These are phyloP conservation scores for Syrista parreyssii DNA, from an alignment of 2,888 invertebrate genomes.

Conservation along the genomic window DNA sequence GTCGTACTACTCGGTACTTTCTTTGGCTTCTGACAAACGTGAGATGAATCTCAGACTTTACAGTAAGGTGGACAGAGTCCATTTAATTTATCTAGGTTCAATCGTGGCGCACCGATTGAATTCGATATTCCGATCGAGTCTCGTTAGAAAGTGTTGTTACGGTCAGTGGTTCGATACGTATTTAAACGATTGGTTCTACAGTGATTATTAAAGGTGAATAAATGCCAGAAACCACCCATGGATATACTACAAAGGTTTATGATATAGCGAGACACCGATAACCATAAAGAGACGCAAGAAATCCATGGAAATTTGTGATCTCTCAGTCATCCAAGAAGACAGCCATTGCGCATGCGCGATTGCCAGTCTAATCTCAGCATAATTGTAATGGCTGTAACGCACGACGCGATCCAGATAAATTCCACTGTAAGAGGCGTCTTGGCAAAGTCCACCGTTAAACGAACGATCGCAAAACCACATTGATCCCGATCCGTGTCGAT, in stretches of 20 bases:
- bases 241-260: background rate
- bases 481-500: constrained; percentile 27
- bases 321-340: background rate
- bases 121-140: constrained; percentile 35
- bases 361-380: background rate
- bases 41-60: constrained; percentile 37
- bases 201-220: background rate
- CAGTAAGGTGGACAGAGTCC: background rate
- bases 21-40: constrained; percentile 35
- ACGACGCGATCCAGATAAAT: constrained; percentile 13
- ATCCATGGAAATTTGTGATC: background rate
- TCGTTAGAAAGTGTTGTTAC: constrained; percentile 37
- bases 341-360: background rate
- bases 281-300: background rate
- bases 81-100: background rate
- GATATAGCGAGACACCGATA: background rate
- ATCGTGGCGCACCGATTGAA: constrained; percentile 11
- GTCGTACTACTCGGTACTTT: background rate
- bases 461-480: constrained; percentile 43
- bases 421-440: background rate
- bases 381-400: background rate
- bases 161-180: background rate
- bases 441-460: constrained; percentile 15
- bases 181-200: background rate
- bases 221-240: background rate